These are phyloP conservation scores for Ormyrus nitidulus DNA, from an alignment of 2,888 invertebrate genomes.

Conservation along the genomic window DNA sequence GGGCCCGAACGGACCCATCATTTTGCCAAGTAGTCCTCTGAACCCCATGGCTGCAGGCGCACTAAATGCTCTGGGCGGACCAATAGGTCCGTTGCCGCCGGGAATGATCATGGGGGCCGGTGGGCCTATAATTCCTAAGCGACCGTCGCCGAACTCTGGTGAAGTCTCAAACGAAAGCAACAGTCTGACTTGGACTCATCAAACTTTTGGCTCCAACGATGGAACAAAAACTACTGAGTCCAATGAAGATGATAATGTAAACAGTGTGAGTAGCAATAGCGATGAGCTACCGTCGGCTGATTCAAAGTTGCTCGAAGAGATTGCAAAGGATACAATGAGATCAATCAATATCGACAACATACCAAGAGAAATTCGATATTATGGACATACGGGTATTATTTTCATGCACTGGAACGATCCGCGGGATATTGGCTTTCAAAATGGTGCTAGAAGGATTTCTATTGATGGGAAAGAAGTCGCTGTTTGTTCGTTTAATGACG, in stretches of 20 bases:
- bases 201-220: too few relatives aligned
- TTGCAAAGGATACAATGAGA: conserved; percentile 83
- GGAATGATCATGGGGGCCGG: conserved; percentile 15
- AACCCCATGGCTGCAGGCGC: conserved; percentile 64
- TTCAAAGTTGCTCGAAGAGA: conserved; percentile 76
- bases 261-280: conserved; percentile 21
- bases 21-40: conserved; percentile 59
- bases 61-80: conserved; percentile 61
- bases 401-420: conserved; percentile 92
- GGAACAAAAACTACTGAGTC: too few relatives aligned
- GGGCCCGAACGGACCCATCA: conserved; percentile 52
- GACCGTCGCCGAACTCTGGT: conserved; percentile 10
- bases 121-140: conserved; percentile 2
- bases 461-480: conserved; percentile 87
- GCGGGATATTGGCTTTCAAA: conserved; percentile 88
- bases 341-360: conserved; percentile 89
- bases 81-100: conserved; percentile 12
- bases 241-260: too few relatives aligned
- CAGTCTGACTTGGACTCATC: too few relatives aligned
- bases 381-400: conserved; percentile 89
- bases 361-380: conserved; percentile 89
- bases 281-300: conserved; percentile 75
- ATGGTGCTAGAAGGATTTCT: conserved; percentile 84
- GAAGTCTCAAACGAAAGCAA: neutral
- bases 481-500: conserved; percentile 80